Conservation (phyloP, 2,797 vertebrate species). For the Sarcoramphus papa region DNA sequence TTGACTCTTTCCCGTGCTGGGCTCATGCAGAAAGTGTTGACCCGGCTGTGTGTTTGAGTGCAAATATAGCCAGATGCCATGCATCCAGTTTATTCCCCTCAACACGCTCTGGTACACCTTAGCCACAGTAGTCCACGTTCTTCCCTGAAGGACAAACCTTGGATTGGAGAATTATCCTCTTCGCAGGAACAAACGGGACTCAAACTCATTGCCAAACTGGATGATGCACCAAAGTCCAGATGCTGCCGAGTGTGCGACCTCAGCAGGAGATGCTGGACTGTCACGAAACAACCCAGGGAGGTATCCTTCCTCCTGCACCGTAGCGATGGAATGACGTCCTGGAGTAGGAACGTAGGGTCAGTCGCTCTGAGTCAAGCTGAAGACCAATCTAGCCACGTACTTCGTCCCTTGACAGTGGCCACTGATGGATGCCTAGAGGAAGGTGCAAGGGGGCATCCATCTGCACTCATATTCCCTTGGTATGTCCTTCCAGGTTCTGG, state of each 20-base stretch:
- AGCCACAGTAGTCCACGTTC: neutral
- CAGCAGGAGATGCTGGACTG: neutral
- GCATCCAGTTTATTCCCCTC: neutral
- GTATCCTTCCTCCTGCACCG: neutral
- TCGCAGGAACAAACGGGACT: neutral
- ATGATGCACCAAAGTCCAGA: neutral
- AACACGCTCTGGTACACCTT: neutral
- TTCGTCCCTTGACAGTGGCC: neutral
- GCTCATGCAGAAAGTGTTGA: neutral
- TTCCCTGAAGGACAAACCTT: neutral
- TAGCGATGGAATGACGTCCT: too few relatives aligned
- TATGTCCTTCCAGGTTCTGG: neutral
- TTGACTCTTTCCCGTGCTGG: fast-evolving
- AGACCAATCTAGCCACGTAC: neutral
- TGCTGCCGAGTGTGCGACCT: neutral
- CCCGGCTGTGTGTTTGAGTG: neutral
- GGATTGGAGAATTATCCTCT: neutral
- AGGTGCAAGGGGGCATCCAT: neutral
- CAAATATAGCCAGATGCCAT: fast-evolving
- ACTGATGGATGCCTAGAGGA: neutral
- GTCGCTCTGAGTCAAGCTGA: neutral
- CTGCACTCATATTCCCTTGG: neutral
- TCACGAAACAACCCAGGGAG: neutral
- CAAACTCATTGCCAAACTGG: too few relatives aligned
- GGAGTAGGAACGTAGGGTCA: neutral